Base-by-base conservation (phyloP, 2,797 vertebrate species). In the Pterois miles region DNA sequence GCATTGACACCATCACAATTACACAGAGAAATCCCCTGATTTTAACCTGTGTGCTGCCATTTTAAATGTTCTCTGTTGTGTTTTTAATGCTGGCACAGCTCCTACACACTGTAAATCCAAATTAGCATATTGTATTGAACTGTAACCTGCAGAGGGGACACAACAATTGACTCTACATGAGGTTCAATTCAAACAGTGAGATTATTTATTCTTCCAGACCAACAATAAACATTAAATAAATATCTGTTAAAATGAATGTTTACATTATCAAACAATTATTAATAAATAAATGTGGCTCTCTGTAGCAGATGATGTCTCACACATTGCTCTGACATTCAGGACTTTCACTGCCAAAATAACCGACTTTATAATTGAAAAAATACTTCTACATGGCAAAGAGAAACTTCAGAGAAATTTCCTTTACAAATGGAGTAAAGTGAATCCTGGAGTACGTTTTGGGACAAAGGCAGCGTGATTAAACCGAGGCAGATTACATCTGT, bases 391-490 rank as follows among this genome's bases (percentile, higher is more conserved):
- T 25, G 52, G 65, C 63, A 71, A 38, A 59, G 50, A 52, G 36
- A n/a, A 18, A n/a, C 3, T 16, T 18, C 4, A 46, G 43, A 50
- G 46, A 57, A 69, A 52, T 36, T 6, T 75, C 31, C 64, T 52
- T 67, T 59, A 65, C 65, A 59, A 38, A 65, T 11, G 38, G 40
- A 69, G 65, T 48, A 12, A 54, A 75, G 58, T 52, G 71, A 59
- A 23, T 70, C 67, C 50, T 38, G 63, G 23, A 40, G 64, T 22
- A 2, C 3, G 54, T 63, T 14, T 3, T 20, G 82, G 74, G 52
- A 68, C 71, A 71, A 66, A 78, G 57, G 73, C 71, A 33, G 68
- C 2, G 76, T 76, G 80, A 85, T 74, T 59, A 82, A 78, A 73
- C 56, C 43, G 13, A 56, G 74, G 56, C 29, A 13, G 77, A 81